A percentile compares a stretch with the other conserved stretches of the same genome.
These are phyloP conservation scores for Cenopis cana DNA, from an alignment of 2,888 invertebrate species.

Conservation along the genomic window DNA sequence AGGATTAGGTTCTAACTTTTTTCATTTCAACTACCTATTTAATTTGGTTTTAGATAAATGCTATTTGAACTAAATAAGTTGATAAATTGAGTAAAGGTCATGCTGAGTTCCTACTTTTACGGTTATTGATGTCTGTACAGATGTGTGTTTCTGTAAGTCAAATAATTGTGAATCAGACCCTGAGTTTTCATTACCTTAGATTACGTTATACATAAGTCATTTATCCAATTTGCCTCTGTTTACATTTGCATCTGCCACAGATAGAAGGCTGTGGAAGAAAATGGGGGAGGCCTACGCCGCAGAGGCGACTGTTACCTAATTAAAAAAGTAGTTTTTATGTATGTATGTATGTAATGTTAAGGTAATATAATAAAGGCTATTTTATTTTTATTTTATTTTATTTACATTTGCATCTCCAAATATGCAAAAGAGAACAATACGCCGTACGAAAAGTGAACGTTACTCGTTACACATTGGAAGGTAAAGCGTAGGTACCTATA, in stretches of 20 bases:
- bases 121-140: not conserved
- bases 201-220: constrained; percentile 26
- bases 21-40: no score
- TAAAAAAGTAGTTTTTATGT: no score
- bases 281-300: no score
- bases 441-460: no score
- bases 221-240: constrained; percentile 5
- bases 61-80: not conserved
- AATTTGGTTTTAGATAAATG: no score
- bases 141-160: not conserved
- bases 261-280: no score
- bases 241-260: not conserved
- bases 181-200: not conserved
- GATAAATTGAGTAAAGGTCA: not conserved
- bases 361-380: no score
- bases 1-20: not conserved
- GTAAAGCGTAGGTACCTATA: no score
- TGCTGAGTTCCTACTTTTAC: not conserved
- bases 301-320: no score
- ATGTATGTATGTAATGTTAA: no score
- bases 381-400: no score
- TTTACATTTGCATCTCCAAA: not conserved
- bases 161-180: not conserved
- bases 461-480: no score
- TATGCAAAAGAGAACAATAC: not conserved